Conservation (phyloP, 2,113 vertebrate genomes). For the Dipodomys stephensi region DNA sequence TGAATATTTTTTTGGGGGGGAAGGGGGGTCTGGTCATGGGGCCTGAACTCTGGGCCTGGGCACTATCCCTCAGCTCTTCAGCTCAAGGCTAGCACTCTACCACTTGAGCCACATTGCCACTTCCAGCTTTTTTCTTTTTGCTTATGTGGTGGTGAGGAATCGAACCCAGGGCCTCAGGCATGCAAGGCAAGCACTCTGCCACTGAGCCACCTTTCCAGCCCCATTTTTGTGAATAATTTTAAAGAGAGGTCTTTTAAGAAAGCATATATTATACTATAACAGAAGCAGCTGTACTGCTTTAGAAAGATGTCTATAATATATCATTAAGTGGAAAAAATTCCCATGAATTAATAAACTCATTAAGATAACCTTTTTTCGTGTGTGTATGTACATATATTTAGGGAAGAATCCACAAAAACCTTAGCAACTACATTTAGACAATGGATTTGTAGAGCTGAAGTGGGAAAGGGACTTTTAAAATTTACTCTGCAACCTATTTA, state of each 20-base stretch:
- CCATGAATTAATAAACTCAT: not conserved
- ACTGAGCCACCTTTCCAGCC: too few species aligned
- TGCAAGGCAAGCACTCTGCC: too few species aligned
- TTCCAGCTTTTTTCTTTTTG: too few species aligned
- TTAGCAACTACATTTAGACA: not conserved
- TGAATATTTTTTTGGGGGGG: not conserved
- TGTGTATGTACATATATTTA: not conserved
- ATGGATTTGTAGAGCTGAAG: not conserved
- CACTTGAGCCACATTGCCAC: too few species aligned
- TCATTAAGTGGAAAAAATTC: not conserved
- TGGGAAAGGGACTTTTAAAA: not conserved
- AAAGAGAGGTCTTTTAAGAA: slow-evolving; percentile 29
- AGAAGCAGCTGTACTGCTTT: not conserved
- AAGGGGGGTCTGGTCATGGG: too few species aligned
- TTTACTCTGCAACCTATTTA: not conserved
- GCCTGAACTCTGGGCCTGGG: too few species aligned
- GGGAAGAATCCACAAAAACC: not conserved
- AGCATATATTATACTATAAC: not conserved
- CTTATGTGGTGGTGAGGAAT: too few species aligned
- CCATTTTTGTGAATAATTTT: not conserved
- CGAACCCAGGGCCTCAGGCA: too few species aligned
- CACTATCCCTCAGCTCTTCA: too few species aligned
- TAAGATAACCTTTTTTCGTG: not conserved
- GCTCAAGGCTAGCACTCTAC: too few species aligned
- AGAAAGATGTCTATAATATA: not conserved